phyloP scores from a whole-genome alignment of 1,140 invertebrate genomes.

The Cherax destructor region DNA sequence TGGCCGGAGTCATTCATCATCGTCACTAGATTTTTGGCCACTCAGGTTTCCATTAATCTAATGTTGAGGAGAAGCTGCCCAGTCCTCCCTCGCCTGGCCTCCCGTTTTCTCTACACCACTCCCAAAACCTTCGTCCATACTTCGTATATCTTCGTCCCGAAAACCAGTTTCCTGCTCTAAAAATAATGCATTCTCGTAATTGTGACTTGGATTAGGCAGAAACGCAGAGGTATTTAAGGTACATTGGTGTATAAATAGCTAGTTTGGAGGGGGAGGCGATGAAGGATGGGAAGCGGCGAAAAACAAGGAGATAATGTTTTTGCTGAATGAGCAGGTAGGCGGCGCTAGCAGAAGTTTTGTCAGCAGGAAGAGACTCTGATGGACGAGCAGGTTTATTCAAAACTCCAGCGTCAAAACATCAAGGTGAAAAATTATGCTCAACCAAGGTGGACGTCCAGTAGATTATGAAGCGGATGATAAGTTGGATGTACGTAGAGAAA shows the following conservation, averaged over 20 bases:
- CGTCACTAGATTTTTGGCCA: constrained; percentile 67
- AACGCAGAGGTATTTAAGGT: background rate
- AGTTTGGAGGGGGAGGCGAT: too few relatives aligned
- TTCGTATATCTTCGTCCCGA: background rate
- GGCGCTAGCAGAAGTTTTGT: constrained; percentile 8
- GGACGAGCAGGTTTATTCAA: constrained; percentile 50
- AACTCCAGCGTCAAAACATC: constrained; percentile 52
- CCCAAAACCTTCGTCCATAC: background rate
- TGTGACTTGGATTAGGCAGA: background rate
- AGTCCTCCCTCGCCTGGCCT: background rate
- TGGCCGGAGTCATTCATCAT: constrained; percentile 57
- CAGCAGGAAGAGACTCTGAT: constrained; percentile 39
- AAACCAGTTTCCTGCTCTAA: background rate
- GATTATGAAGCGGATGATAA: constrained; percentile 27
- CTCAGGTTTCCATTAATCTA: constrained; percentile 66
- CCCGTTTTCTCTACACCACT: background rate
- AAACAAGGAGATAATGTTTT: background rate
- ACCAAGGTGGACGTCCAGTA: constrained; percentile 30
- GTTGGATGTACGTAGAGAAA: background rate
- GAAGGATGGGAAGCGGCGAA: background rate
- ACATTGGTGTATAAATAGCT: background rate
- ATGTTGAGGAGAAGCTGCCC: constrained; percentile 48
- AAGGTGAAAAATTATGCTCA: constrained; percentile 56
- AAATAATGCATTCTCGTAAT: background rate
- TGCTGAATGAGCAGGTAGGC: background rate